These are phyloP conservation scores for Caenorhabditis sulstoni DNA, from an alignment of 2,888 invertebrate species.

Conservation along the genomic window DNA sequence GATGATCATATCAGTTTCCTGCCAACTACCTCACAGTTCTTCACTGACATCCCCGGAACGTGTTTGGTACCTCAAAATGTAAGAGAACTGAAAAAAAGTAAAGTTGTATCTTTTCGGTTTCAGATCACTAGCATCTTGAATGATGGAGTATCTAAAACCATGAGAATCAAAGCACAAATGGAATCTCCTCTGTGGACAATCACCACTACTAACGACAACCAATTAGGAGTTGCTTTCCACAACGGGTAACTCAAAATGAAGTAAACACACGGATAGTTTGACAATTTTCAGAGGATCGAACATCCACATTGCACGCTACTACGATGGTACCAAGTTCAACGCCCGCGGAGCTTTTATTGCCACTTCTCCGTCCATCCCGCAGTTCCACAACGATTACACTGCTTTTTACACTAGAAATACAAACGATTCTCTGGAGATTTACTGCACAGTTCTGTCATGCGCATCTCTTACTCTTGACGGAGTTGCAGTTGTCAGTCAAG, in stretches of 20 bases:
- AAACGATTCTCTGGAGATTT: slow-evolving; percentile 58
- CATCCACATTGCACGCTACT: slow-evolving; percentile 61
- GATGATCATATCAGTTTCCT: slow-evolving; percentile 63
- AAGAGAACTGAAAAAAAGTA: background rate
- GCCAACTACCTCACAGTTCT: slow-evolving; percentile 54
- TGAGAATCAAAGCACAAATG: slow-evolving; percentile 44
- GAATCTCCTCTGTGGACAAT: slow-evolving; percentile 55
- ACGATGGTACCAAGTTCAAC: slow-evolving; percentile 39
- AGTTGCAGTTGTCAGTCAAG: background rate
- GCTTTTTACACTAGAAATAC: slow-evolving; percentile 62
- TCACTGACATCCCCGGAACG: slow-evolving; percentile 60
- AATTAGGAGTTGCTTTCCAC: slow-evolving; percentile 50
- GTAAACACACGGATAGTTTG: background rate
- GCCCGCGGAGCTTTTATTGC: slow-evolving; percentile 62
- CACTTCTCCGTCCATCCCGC: slow-evolving; percentile 60
- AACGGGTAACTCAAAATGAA: slow-evolving; percentile 56
- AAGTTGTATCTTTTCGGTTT: slow-evolving; percentile 5
- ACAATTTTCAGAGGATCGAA: slow-evolving; percentile 58
- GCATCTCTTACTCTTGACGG: slow-evolving; percentile 40
- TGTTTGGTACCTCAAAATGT: slow-evolving; percentile 54
- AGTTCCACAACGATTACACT: slow-evolving; percentile 47
- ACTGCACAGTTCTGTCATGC: slow-evolving; percentile 40
- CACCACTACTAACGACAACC: slow-evolving; percentile 20
- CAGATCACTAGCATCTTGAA: slow-evolving; percentile 50
- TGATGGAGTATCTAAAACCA: slow-evolving; percentile 23